Percentiles rank a stretch among this genome's conserved stretches.
Evolutionary conservation across 2,113 vertebrate genomes (phyloP).

Genomic region (Malurus melanocephalus): DNA sequence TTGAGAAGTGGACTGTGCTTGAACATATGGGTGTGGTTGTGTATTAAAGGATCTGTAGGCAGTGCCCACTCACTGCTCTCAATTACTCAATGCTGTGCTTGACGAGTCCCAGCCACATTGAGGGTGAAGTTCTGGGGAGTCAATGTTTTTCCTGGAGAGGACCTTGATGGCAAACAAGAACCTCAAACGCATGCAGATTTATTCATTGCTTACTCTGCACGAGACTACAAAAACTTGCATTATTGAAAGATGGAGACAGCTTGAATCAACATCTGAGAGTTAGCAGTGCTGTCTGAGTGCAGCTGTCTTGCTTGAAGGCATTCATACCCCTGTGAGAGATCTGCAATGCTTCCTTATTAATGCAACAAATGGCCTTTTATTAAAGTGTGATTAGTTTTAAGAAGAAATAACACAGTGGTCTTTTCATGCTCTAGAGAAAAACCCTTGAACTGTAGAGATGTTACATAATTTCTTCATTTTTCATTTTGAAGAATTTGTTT

Average conservation of each 20-base stretch:
- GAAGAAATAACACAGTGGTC: neutral
- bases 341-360: neutral
- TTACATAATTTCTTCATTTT: neutral
- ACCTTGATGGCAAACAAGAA: neutral
- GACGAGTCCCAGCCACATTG: neutral
- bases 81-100: neutral
- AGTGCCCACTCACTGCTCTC: neutral
- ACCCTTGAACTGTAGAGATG: neutral
- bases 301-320: neutral
- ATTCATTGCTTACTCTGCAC: neutral
- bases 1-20: neutral
- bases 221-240: neutral
- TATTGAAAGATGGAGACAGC: neutral
- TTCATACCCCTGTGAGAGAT: neutral
- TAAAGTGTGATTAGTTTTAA: conserved; percentile 8
- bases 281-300: neutral
- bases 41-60: neutral
- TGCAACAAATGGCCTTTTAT: neutral
- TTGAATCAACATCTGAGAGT: neutral
- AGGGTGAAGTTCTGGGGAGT: neutral
- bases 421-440: neutral
- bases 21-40: accelerated
- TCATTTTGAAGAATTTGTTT: neutral
- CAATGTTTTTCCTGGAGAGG: neutral
- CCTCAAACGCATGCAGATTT: neutral